These are phyloP conservation scores for Macrosteles quadrilineatus DNA, from an alignment of 1,140 invertebrate genomes.

Conservation along the genomic window DNA sequence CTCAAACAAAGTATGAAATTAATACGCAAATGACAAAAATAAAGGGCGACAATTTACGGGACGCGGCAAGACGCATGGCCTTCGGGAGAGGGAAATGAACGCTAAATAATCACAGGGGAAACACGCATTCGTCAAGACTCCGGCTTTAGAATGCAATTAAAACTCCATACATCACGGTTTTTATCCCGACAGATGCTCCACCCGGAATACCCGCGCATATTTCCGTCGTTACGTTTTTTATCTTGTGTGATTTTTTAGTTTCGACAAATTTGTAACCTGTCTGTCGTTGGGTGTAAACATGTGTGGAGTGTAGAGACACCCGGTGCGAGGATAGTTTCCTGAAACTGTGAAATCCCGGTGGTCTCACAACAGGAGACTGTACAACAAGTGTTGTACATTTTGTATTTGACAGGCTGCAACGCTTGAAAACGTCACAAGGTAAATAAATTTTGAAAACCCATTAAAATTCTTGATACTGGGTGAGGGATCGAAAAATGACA, in stretches of 20 bases:
- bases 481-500: too few species aligned
- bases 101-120: conserved; percentile 17
- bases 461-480: too few species aligned
- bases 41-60: conserved; percentile 18
- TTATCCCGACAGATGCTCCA: conserved; percentile 1
- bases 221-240: conserved; percentile 7
- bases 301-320: neutral
- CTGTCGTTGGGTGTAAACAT: conserved; percentile 9
- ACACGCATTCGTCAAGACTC: conserved; percentile 22
- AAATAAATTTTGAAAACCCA: too few species aligned
- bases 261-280: conserved; percentile 23
- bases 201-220: conserved; percentile 1
- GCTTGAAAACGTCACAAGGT: too few species aligned
- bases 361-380: too few species aligned
- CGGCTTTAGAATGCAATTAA: conserved; percentile 22
- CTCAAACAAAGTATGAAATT: conserved; percentile 26
- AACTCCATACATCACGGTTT: conserved; percentile 20
- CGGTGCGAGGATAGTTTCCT: too few species aligned
- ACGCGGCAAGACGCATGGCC: conserved; percentile 10
- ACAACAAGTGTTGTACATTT: too few species aligned
- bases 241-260: neutral
- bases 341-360: too few species aligned
- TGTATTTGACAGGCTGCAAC: too few species aligned
- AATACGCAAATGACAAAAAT: conserved; percentile 25
- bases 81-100: neutral